Percentiles rank a stretch among this genome's conserved stretches.
Evolutionary conservation across 1,140 invertebrate species (phyloP).

Genomic region (Drosophila bocqueti): DNA sequence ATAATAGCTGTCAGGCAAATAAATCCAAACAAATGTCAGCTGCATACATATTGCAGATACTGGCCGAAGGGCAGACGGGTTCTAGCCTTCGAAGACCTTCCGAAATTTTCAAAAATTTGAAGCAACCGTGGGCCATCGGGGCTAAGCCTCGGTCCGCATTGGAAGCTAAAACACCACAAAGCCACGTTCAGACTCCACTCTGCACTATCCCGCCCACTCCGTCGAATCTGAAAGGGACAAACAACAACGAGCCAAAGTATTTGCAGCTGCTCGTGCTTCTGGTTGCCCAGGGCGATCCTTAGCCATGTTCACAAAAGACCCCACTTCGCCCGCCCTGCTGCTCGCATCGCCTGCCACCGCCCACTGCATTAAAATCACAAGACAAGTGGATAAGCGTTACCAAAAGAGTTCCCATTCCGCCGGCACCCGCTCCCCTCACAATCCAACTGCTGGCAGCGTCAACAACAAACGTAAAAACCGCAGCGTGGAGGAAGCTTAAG

Average conservation of each 20-base stretch:
- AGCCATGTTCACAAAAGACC: conserved; percentile 61
- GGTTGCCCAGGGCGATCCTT: conserved; percentile 76
- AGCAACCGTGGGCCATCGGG: background rate
- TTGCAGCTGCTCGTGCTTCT: conserved; percentile 66
- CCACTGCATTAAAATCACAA: conserved; percentile 81
- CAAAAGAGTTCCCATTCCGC: conserved; percentile 55
- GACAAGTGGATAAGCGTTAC: conserved; percentile 80
- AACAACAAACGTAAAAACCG: conserved; percentile 78
- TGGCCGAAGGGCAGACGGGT: background rate
- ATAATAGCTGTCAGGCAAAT: conserved; percentile 48
- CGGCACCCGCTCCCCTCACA: background rate
- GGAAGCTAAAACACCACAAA: conserved; percentile 13
- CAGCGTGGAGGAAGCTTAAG: conserved; percentile 71
- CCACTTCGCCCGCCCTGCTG: background rate
- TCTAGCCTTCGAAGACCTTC: background rate
- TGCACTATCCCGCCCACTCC: conserved; percentile 10
- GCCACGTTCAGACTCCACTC: conserved; percentile 4
- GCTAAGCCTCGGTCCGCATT: background rate
- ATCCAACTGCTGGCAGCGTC: conserved; percentile 44
- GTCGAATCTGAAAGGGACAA: conserved; percentile 51
- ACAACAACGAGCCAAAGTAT: conserved; percentile 62
- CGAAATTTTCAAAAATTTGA: conserved; percentile 1
- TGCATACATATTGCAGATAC: conserved; percentile 50
- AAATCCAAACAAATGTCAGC: conserved; percentile 76
- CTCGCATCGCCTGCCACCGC: conserved; percentile 29